Evolutionary conservation across 2,888 invertebrate species (phyloP).

Genomic region (Archaeoteleia sp.): DNA sequence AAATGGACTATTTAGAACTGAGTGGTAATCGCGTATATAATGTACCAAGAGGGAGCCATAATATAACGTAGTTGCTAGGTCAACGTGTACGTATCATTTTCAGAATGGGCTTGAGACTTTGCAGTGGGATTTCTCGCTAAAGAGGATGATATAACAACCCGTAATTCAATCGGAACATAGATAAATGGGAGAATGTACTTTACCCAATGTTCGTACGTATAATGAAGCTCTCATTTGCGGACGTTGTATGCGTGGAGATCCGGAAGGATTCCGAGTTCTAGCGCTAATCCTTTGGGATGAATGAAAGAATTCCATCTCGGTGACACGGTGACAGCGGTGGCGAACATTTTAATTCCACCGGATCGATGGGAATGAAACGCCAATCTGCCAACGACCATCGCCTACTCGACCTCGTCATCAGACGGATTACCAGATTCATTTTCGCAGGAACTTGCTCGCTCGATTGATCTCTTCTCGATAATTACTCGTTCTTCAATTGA

Average conservation of each 20-base stretch:
- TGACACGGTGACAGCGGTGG: background rate
- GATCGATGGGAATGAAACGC: constrained; percentile 34
- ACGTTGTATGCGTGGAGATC: constrained; percentile 22
- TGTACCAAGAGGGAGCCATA: constrained; percentile 44
- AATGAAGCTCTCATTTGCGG: constrained; percentile 10
- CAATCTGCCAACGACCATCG: constrained; percentile 36
- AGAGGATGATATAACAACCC: constrained; percentile 43
- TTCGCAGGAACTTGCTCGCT: constrained; percentile 39
- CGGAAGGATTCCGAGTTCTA: constrained; percentile 28
- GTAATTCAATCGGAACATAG: constrained; percentile 50
- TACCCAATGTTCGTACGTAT: constrained; percentile 34
- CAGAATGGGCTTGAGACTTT: constrained; percentile 49
- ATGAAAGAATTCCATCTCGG: constrained; percentile 32
- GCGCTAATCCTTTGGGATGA: constrained; percentile 38
- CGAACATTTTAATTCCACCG: constrained; percentile 39
- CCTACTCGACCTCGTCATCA: constrained; percentile 42
- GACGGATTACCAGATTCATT: constrained; percentile 38
- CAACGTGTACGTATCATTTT: constrained; percentile 47
- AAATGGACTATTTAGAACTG: constrained; percentile 18
- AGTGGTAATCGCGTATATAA: constrained; percentile 32
- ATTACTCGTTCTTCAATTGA: constrained; percentile 65
- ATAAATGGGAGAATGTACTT: constrained; percentile 49
- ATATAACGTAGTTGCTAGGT: constrained; percentile 28
- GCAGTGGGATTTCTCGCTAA: constrained; percentile 49
- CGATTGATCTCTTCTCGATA: constrained; percentile 71